Base-by-base conservation (phyloP, 2,888 invertebrate genomes). In the Drosophila leonis region DNA sequence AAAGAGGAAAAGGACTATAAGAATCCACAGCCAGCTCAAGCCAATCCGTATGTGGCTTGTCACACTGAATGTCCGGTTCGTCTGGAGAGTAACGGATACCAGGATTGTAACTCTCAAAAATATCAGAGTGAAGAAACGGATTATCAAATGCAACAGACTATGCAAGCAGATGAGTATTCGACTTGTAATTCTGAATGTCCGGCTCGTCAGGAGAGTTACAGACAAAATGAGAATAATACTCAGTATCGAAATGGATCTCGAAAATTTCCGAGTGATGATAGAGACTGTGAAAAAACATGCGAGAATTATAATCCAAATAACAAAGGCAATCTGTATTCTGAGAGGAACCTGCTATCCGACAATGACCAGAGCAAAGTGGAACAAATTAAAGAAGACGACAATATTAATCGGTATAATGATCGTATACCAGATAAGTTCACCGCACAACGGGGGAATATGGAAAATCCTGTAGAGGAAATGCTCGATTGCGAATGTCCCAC, bases 401-500 rank as follows among this genome's bases (percentile, higher is more conserved):
- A 46, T 27, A 8, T 27, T 9, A 46, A 8, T 27, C 27, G 15
- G 15, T 15, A 24, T 27, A 9, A 1, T n/a, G 27, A 48, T 48
- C 5, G 2, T n/a, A 48, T 29, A 2, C 10, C 46, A n/a, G n/a
- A 15, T 1, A n/a, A 10, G 10, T 48, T 4, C 15, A 1, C n/a
- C 2, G 5, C 5, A 0, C n/a, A 48, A 29, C n/a, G 15, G 15
- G 24, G 13, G 7, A 7, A 46, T 46, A 15, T 18, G 0, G 4
- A 12, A 33, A 20, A 12, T 13, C 2, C 9, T 48, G 10, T 10
- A 2, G 48, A 49, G 4, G 27, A 49, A 12, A 68, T 67, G 69
- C 15, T 7, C 1, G 67, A 67, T 33, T 67, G 67, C 15, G 20
- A 49, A 10, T 68, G 37, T 24, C 15, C 42, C 3, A 24, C 67